Conservation (phyloP, 2,888 invertebrate species). For the Suillia variegata region DNA sequence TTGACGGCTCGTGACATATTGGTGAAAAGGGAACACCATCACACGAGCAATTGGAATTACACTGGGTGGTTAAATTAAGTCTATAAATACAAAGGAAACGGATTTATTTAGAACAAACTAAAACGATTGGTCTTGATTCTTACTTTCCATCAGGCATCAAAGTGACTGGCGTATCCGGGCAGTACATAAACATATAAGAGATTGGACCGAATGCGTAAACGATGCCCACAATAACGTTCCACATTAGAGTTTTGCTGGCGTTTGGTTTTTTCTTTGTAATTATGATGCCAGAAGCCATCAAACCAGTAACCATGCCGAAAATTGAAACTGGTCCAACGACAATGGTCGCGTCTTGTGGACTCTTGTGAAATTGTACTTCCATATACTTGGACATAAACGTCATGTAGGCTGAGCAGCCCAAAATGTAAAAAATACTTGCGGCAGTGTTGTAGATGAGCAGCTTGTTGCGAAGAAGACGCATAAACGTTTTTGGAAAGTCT, state of each 20-base stretch:
- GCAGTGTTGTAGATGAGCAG: constrained; percentile 70
- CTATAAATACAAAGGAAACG: too few species aligned
- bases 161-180: constrained; percentile 57
- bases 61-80: constrained; percentile 63
- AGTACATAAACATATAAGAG: constrained; percentile 65
- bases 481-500: constrained; percentile 67
- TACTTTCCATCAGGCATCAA: constrained; percentile 42
- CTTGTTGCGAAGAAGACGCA: constrained; percentile 68
- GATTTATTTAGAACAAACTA: too few species aligned
- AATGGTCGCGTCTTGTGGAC: constrained; percentile 70
- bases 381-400: constrained; percentile 77
- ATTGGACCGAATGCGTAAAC: constrained; percentile 65
- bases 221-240: constrained; percentile 68
- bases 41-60: constrained; percentile 69
- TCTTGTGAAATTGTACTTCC: constrained; percentile 73
- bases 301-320: constrained; percentile 67
- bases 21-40: constrained; percentile 68
- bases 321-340: constrained; percentile 69
- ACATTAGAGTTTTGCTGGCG: constrained; percentile 66
- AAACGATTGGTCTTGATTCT: too few species aligned
- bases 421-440: constrained; percentile 70
- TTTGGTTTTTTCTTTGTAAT: constrained; percentile 68
- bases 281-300: constrained; percentile 66
- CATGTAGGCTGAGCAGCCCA: constrained; percentile 69
- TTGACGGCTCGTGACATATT: constrained; percentile 66